Evolutionary conservation across 2,113 vertebrate genomes (phyloP), one percentile per base, ranked within the genome.

Genomic region (Cryptoleucopteryx plumbea): DNA sequence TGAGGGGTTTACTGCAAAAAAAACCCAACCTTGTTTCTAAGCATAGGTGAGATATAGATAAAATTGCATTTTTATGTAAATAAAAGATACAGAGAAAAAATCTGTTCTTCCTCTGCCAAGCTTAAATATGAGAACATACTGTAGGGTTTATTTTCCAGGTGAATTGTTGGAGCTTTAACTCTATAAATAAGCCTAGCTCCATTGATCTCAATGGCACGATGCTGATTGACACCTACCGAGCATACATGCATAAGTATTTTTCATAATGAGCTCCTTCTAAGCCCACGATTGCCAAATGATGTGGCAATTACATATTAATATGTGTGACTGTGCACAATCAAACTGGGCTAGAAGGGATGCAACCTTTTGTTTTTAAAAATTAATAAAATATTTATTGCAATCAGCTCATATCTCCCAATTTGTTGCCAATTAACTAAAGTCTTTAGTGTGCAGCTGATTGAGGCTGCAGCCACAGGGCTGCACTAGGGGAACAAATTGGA

Each of bases 341-440:
- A 91, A 94, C n/a, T 17, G 91, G 92, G 81, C 6, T 32, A 85
- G 81, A 85, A 95, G 65, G 83, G 91, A 93, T 65, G 90, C 66
- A 94, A 93, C 95, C 93, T 84, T 95, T 94, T 97, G 96, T 91
- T 92, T 96, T 85, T 94, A 22, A 19, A 85, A 91, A 97, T 90
- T 94, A 96, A 93, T 95, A 73, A 91, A 93, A 95, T 97, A 97
- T 97, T 96, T 96, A 93, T 94, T 88, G 91, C 93, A 96, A 94
- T 95, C 86, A 95, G 74, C 74, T 95, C 93, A 20, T 85, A 38
- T 80, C 82, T 95, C 65, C 92, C 96, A 82, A 96, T 95, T 97
- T 95, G 91, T 94, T 93, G 93, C 87, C 87, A 94, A 97, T 97
- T 97, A 97, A 90, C 75, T 94, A 7, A 92, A 94, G 94, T 81